Percentiles rank a stretch among this genome's conserved stretches.
Evolutionary conservation across 2,888 invertebrate species (phyloP).

Genomic region (Hydriomena furcata): DNA sequence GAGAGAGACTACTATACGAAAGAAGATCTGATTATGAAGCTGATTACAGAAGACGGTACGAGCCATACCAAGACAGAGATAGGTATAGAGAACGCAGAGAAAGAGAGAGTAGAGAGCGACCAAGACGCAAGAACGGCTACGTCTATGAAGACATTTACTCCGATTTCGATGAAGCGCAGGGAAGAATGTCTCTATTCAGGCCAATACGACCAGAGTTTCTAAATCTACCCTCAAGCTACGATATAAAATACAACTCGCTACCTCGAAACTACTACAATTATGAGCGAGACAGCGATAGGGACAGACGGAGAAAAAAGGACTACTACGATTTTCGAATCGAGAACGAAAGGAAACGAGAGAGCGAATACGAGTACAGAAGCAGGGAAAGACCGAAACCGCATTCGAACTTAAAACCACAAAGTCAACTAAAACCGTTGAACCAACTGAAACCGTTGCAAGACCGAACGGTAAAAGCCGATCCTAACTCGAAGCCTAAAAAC

Average conservation of each 20-base stretch:
- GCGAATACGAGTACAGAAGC: slow-evolving; percentile 27
- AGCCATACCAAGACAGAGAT: slow-evolving; percentile 42
- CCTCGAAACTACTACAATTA: slow-evolving; percentile 72
- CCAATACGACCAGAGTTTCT: slow-evolving; percentile 78
- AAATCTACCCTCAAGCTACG: slow-evolving; percentile 68
- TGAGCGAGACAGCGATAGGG: slow-evolving; percentile 51
- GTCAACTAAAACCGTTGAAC: slow-evolving; percentile 6
- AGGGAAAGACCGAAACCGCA: slow-evolving; percentile 24
- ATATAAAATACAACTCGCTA: slow-evolving; percentile 71
- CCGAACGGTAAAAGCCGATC: slow-evolving; percentile 35
- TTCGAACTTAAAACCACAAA: slow-evolving; percentile 7
- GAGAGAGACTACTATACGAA: slow-evolving; percentile 71
- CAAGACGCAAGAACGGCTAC: slow-evolving; percentile 72
- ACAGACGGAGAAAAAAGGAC: slow-evolving; percentile 64
- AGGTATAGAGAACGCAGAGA: slow-evolving; percentile 42
- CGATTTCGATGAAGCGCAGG: slow-evolving; percentile 78
- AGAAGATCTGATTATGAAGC: slow-evolving; percentile 61
- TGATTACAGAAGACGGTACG: slow-evolving; percentile 55
- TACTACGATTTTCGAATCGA: slow-evolving; percentile 77
- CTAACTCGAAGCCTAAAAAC: slow-evolving; percentile 53
- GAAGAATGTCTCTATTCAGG: slow-evolving; percentile 71
- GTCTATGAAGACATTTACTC: slow-evolving; percentile 80
- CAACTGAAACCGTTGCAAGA: slow-evolving; percentile 34
- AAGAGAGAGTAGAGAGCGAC: slow-evolving; percentile 53
- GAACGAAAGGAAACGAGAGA: slow-evolving; percentile 52